Base-by-base conservation (phyloP, 2,797 vertebrate genomes). In the Malacoctenus gilli region DNA sequence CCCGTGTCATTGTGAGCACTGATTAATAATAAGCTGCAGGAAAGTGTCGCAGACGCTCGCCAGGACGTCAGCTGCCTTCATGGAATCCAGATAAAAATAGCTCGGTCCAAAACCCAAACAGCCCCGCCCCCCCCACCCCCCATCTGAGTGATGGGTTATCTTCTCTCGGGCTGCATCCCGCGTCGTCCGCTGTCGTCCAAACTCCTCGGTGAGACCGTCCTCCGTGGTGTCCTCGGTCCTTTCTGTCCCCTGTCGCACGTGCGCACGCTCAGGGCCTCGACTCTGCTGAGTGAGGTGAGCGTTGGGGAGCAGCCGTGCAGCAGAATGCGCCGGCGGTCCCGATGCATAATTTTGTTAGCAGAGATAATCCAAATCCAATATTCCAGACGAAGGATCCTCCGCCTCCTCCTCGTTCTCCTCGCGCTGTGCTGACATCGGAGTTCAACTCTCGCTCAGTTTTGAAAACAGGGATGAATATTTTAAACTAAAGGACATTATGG, bases 11-110 rank as follows among this genome's bases (percentile, higher is more conserved):
- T 52, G n/a, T 53, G 53, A 15, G 28, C 28, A 8, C 5, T 41
- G 43, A 73, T 68, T 40, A 46, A 77, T 52, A 25, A 41, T n/a
- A 44, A 77, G 53, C 18, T 8, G 38, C 47, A 72, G 31, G 52
- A 54, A 65, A 52, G 59, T 68, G 63, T 83, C 59, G 31, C 55
- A 49, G 19, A 22, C 65, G 60, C 73, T 68, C 7, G 0, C 39
- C 41, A 84, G 56, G 77, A 69, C 63, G 72, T 43, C 89, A 86
- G 87, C 86, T 89, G 89, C 83, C 82, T 79, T 77, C 37, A 59
- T 77, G 77, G 79, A 74, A 84, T 88, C 66, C 54, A 31, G 80
- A 70, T 86, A 88, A 77, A 90, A 88, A 90, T 89, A 90, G 77
- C 74, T 50, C 22, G 14, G 56, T 43, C 64, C 63, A 44, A 55